These are phyloP conservation scores for Drosophila biarmipes DNA, from an alignment of 1,140 invertebrate genomes.

Conservation along the genomic window DNA sequence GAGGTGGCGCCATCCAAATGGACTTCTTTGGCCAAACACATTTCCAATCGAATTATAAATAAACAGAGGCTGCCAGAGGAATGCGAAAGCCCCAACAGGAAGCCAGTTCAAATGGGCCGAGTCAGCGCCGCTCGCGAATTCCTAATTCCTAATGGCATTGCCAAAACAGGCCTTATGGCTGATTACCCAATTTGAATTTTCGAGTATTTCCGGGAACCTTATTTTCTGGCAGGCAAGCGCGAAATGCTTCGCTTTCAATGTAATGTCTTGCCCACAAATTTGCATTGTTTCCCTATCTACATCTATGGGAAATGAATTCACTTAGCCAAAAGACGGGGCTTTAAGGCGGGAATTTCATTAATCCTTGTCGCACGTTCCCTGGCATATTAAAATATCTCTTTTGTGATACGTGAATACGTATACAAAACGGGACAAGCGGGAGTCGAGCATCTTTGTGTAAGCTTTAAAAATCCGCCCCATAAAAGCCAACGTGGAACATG, in stretches of 20 bases:
- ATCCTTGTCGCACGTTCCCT: conserved; percentile 55
- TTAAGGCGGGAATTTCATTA: conserved; percentile 69
- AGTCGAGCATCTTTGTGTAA: conserved; percentile 60
- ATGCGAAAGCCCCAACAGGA: conserved; percentile 24
- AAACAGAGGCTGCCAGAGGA: conserved; percentile 28
- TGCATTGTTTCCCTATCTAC: conserved; percentile 5
- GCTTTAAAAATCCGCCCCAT: conserved; percentile 63
- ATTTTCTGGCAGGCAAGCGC: neutral
- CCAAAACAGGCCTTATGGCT: conserved; percentile 38
- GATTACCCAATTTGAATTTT: conserved; percentile 55
- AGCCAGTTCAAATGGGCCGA: conserved; percentile 34
- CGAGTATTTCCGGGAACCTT: conserved; percentile 50
- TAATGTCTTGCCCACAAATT: conserved; percentile 7
- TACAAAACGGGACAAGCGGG: conserved; percentile 13
- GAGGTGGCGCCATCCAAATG: conserved; percentile 32
- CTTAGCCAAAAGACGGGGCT: conserved; percentile 15
- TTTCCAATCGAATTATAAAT: conserved; percentile 56
- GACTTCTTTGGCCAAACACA: conserved; percentile 46
- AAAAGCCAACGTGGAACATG: conserved; percentile 61
- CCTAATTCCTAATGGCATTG: conserved; percentile 35
- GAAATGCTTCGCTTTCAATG: neutral
- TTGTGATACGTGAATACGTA: conserved; percentile 52
- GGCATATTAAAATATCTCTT: conserved; percentile 56
- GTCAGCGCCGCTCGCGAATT: conserved; percentile 29
- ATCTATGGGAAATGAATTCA: conserved; percentile 8